Base-by-base conservation (phyloP, 2,888 invertebrate species). In the Exocentrus adspersus region DNA sequence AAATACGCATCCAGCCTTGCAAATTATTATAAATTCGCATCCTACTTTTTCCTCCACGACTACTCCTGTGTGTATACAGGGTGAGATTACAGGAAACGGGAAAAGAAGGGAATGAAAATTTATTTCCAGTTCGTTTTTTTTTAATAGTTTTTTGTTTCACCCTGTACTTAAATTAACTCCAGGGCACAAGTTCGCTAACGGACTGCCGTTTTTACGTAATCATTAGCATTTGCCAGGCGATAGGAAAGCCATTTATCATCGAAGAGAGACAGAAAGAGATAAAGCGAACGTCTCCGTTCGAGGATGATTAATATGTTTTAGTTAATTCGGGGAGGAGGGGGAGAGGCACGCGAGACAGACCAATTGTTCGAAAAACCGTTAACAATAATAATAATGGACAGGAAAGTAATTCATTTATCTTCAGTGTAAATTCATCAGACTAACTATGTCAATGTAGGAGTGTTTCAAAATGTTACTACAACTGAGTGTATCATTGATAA, bases 231-330 rank as follows among this genome's bases (percentile, higher is more conserved):
- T 24, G 16, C 16, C 7, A 28, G 24, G 28, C 28, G 28, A 48
- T 48, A 48, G 48, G 28, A 48, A 28, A 48, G 9, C 48, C 16
- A 48, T 48, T 48, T 16, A 48, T 48, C 28, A 48, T 28, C 20
- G 3, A 5, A 5, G 45, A 12, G 43, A 43, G 10, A 19, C n/a
- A n/a, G 20, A 20, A n/a, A 20, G 20, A 20, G 20, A 20, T 45
- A 48, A 28, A 48, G 12, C 17, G 16, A 48, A 48, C 17, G 28
- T 17, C 28, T 16, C 28, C 28, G 48, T 28, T 17, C 28, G 9
- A 28, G 9, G 10, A 48, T 48, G 48, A 48, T 48, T 48, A 48
- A 48, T 48, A 37, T 37, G 28, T 30, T 16, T 48, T 16, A 28
- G 48, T 28, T 48, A 48, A 48, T 48, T 48, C 28, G 24, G 16